Evolutionary conservation across 2,888 invertebrate species (phyloP).

Genomic region (Nephrotoma guestfalica): DNA sequence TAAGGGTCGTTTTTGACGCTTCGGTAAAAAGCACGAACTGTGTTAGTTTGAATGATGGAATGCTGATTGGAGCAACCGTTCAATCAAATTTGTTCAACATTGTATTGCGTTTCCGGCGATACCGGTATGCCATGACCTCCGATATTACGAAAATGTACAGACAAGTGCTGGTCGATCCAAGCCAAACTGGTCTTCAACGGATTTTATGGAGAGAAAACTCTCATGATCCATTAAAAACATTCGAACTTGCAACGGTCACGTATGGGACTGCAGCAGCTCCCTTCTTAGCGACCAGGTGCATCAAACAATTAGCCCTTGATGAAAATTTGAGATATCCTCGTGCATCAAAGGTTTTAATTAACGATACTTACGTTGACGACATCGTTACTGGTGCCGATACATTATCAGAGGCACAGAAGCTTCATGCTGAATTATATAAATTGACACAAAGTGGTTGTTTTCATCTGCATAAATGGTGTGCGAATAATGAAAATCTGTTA

Average conservation of each 20-base stretch:
- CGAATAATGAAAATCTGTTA: not conserved
- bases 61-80: slow-evolving; percentile 9
- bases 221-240: slow-evolving; percentile 5
- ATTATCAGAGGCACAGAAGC: not conserved
- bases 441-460: not conserved
- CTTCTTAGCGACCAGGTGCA: slow-evolving; percentile 3
- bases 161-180: slow-evolving; percentile 1
- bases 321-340: no score
- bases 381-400: slow-evolving; percentile 9
- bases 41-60: slow-evolving; percentile 9
- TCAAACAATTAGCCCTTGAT: slow-evolving; percentile 11
- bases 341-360: no score
- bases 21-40: slow-evolving; percentile 4
- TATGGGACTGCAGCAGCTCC: slow-evolving; percentile 10
- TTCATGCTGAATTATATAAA: not conserved
- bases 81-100: slow-evolving; percentile 12
- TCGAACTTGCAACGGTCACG: slow-evolving; percentile 2
- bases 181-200: slow-evolving; percentile 7
- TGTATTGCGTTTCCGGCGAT: slow-evolving; percentile 4
- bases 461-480: not conserved
- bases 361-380: slow-evolving; percentile 14
- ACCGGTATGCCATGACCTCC: slow-evolving; percentile 8
- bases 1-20: slow-evolving; percentile 7
- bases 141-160: slow-evolving; percentile 11
- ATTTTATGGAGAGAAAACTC: slow-evolving; percentile 9